These are phyloP conservation scores for Monomorium pharaonis DNA, from an alignment of 1,140 invertebrate genomes.

Conservation along the genomic window DNA sequence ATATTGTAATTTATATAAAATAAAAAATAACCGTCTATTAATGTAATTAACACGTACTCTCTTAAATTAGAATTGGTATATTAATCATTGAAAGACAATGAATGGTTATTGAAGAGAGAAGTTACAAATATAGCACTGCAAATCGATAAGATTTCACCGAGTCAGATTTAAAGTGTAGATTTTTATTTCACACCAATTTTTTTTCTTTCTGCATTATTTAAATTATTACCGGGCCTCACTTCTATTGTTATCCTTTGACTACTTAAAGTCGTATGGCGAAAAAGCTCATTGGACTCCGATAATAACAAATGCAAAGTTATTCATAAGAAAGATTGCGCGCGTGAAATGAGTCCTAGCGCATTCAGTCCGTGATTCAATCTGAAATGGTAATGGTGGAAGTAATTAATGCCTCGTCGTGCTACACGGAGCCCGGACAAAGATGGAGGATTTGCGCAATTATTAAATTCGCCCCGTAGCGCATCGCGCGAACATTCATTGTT, in stretches of 20 bases:
- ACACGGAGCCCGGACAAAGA: constrained; percentile 24
- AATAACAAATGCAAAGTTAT: constrained; percentile 56
- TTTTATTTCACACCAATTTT: background rate
- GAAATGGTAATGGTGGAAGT: constrained; percentile 49
- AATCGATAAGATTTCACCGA: too few species aligned
- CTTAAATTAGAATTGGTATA: too few species aligned
- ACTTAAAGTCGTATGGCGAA: background rate
- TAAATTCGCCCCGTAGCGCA: constrained; percentile 42
- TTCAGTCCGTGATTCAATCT: constrained; percentile 38
- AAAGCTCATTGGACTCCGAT: constrained; percentile 21
- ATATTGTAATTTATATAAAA: background rate
- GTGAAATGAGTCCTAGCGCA: constrained; percentile 30
- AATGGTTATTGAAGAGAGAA: too few species aligned
- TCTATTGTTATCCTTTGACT: background rate
- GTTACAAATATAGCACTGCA: too few species aligned
- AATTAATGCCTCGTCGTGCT: constrained; percentile 41
- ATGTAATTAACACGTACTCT: too few species aligned
- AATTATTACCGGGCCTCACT: background rate
- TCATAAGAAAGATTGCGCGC: constrained; percentile 46
- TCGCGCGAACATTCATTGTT: constrained; percentile 25
- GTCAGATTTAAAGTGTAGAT: too few species aligned
- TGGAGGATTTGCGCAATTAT: constrained; percentile 49
- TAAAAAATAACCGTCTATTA: background rate
- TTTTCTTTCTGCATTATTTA: background rate
- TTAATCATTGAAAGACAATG: too few species aligned